Evolutionary conservation across 2,113 vertebrate species (phyloP), one percentile per base, ranked within the genome.

Genomic region (Aspidoscelis tigris): DNA sequence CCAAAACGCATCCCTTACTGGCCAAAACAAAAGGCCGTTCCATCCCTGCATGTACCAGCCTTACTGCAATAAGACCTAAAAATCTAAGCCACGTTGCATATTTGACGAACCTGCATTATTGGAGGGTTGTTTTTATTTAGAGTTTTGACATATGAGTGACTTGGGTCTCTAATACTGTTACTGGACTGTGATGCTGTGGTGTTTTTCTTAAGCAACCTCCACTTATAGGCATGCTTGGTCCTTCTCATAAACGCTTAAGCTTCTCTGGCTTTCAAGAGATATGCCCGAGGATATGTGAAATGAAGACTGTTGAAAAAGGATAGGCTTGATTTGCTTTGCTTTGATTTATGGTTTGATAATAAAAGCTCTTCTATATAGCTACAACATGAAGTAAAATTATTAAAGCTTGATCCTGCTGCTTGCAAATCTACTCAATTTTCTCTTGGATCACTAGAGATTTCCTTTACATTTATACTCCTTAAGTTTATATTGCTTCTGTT

Each of bases 381-480:
- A 78, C 84, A 89, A 89, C 86, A 72, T 9, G 20, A 84, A 82
- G 81, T 86, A 72, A 89, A 87, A 21, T 78, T 90, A 90, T 91
- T 94, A 80, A 80, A 24, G 65, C 87, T 90, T 89, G 78, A 70
- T 88, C 87, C 86, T 88, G 86, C 83, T 89, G 73, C 76, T 84
- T 87, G 85, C 89, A 92, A 91, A 92, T 88, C 87, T 90, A 3
- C 84, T 89, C 86, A 90, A 80, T 93, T 93, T 88, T 87, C 76
- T 89, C 88, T 90, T 91, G 78, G 65, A 87, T 91, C 88, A 87
- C 78, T 55, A 76, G 85, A 88, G 86, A 92, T 93, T 92, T 94
- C 84, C 88, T 90, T 80, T 81, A 82, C 94, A 84, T 96, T 95
- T 94, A 91, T 88, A 88, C 79, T 78, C 73, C 85, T 85, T 92